phyloP scores from a whole-genome alignment of 2,888 invertebrate species.

The Sclerodermus sp. region DNA sequence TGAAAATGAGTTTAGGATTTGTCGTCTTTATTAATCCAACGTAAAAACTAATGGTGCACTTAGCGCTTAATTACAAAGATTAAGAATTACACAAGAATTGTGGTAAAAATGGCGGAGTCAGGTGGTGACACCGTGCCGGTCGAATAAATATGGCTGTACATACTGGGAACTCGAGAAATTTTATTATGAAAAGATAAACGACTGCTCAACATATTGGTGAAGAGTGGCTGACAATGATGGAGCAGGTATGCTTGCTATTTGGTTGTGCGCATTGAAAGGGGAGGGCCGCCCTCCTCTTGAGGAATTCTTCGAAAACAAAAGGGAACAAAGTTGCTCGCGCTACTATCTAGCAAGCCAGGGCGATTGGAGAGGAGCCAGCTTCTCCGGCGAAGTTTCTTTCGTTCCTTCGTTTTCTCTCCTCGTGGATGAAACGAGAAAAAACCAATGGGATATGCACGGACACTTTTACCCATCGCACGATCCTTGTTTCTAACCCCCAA shows the following conservation, averaged over 20 bases:
- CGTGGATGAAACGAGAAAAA: too few relatives aligned
- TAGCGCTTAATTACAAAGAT: too few relatives aligned
- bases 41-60: too few relatives aligned
- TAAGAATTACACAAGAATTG: too few relatives aligned
- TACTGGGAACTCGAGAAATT: constrained; percentile 14
- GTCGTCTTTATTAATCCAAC: too few relatives aligned
- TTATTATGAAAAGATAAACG: constrained; percentile 31
- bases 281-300: constrained; percentile 1
- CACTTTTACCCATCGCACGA: too few relatives aligned
- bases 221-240: constrained; percentile 11
- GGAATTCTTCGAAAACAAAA: constrained; percentile 1
- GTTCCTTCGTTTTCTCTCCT: constrained; percentile 11
- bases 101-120: too few relatives aligned
- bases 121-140: too few relatives aligned
- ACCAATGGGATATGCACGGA: too few relatives aligned
- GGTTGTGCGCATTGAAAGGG: not conserved
- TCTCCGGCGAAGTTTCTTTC: constrained; percentile 20
- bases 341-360: constrained; percentile 22
- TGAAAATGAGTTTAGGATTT: too few relatives aligned
- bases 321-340: constrained; percentile 2
- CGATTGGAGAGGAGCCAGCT: constrained; percentile 30
- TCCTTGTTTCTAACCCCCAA: too few relatives aligned
- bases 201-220: not conserved
- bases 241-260: constrained; percentile 1
- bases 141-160: too few relatives aligned